These are phyloP conservation scores for Ptychobarbus kaznakovi DNA, from an alignment of 2,797 vertebrate genomes.

Conservation along the genomic window DNA sequence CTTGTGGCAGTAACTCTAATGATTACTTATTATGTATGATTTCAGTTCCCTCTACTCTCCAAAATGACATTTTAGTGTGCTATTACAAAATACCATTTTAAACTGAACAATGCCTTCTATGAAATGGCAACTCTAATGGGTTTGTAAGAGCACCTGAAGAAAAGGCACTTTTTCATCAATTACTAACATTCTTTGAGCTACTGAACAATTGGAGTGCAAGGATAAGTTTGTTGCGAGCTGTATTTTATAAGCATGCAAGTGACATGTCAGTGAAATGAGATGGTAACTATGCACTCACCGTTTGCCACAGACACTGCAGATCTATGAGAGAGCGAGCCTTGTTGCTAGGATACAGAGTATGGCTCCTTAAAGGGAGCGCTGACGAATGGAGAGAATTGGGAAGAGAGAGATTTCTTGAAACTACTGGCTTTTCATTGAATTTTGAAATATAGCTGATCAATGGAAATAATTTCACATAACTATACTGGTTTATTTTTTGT, in stretches of 20 bases:
- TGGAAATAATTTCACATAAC: slow-evolving; percentile 61
- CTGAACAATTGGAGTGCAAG: slow-evolving; percentile 21
- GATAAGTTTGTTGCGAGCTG: slow-evolving; percentile 46
- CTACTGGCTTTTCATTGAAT: slow-evolving; percentile 68
- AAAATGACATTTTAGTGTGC: slow-evolving; percentile 13
- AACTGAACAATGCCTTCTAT: slow-evolving; percentile 6
- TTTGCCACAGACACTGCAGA: slow-evolving; percentile 67
- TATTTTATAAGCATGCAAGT: slow-evolving; percentile 52
- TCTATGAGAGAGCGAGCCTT: slow-evolving; percentile 66
- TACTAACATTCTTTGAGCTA: not conserved
- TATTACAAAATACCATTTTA: slow-evolving; percentile 21
- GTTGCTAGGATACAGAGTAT: slow-evolving; percentile 81
- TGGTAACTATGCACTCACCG: slow-evolving; percentile 65
- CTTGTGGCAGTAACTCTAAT: slow-evolving; percentile 16
- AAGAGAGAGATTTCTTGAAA: slow-evolving; percentile 67
- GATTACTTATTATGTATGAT: slow-evolving; percentile 26
- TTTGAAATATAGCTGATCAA: slow-evolving; percentile 69
- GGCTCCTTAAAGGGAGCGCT: slow-evolving; percentile 68
- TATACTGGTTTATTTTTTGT: slow-evolving; percentile 23
- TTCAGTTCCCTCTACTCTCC: slow-evolving; percentile 25
- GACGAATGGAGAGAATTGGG: slow-evolving; percentile 63
- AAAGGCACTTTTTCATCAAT: slow-evolving; percentile 23
- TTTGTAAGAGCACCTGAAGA: not conserved
- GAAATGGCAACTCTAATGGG: not conserved
- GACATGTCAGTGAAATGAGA: slow-evolving; percentile 66